A percentile compares a stretch with the other conserved stretches of the same genome.
Conservation (phyloP, 64 coral and sea anemone genomes). For the Exaiptasia diaphana region DNA sequence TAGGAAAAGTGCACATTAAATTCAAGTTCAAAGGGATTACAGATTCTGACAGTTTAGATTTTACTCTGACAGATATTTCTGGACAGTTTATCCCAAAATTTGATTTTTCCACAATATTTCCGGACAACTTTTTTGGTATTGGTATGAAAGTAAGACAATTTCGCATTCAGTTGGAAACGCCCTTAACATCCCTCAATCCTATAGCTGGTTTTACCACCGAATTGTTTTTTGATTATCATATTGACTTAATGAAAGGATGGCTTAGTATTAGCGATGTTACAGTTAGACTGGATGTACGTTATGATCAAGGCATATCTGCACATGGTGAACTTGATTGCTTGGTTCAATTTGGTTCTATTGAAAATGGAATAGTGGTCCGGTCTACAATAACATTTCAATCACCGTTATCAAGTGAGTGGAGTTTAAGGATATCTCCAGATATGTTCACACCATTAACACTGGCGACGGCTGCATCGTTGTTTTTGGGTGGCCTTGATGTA, state of each 20-base stretch:
- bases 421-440: neutral
- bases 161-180: constrained; percentile 24
- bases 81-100: constrained; percentile 28
- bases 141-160: constrained; percentile 30
- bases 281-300: constrained; percentile 6
- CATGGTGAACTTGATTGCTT: constrained; percentile 33
- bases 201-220: constrained; percentile 18
- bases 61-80: constrained; percentile 22
- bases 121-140: constrained; percentile 27
- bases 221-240: constrained; percentile 11
- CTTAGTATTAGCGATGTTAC: constrained; percentile 32
- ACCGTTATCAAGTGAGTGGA: constrained; percentile 18
- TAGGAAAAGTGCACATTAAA: neutral
- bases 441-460: neutral
- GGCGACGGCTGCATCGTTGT: constrained; percentile 11
- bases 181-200: constrained; percentile 13
- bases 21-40: constrained; percentile 35
- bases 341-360: constrained; percentile 15
- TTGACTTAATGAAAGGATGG: constrained; percentile 49
- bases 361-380: constrained; percentile 23
- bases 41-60: neutral
- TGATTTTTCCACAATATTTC: constrained; percentile 31
- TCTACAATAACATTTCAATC: constrained; percentile 17
- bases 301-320: neutral
- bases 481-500: constrained; percentile 44